Conservation (phyloP, 2,888 invertebrate genomes). For the Leptinotarsa peninsularis region DNA sequence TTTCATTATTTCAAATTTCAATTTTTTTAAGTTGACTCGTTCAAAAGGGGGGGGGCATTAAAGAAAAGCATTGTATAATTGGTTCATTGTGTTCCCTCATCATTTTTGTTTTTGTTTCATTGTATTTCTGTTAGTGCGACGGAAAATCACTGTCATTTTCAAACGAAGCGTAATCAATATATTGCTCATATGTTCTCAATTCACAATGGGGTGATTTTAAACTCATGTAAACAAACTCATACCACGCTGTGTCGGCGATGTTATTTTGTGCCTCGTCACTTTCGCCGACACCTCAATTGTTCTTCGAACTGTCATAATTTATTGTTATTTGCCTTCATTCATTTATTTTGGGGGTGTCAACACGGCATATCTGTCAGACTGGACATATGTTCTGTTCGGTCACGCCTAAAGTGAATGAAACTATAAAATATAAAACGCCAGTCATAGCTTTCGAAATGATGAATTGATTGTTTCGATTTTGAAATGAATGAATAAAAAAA, state of each 20-base stretch:
- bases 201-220: constrained; percentile 46
- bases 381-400: constrained; percentile 18
- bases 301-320: constrained; percentile 50
- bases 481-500: constrained; percentile 28
- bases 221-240: constrained; percentile 44
- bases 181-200: constrained; percentile 14
- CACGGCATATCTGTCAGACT: constrained; percentile 33
- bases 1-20: too few species aligned
- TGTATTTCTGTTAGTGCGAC: not conserved
- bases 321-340: constrained; percentile 47
- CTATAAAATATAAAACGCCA: constrained; percentile 27
- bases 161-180: constrained; percentile 16
- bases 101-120: not conserved
- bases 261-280: constrained; percentile 51
- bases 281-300: constrained; percentile 47
- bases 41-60: too few species aligned
- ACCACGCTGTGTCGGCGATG: constrained; percentile 46
- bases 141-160: constrained; percentile 5
- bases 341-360: constrained; percentile 47
- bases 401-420: constrained; percentile 23
- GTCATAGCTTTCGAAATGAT: constrained; percentile 29
- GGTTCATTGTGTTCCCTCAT: not conserved
- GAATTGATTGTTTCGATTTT: constrained; percentile 22
- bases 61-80: too few species aligned
- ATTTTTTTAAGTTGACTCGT: too few species aligned